Evolutionary conservation across 2,797 vertebrate genomes (phyloP).

Genomic region (Epinephelus malabaricus): DNA sequence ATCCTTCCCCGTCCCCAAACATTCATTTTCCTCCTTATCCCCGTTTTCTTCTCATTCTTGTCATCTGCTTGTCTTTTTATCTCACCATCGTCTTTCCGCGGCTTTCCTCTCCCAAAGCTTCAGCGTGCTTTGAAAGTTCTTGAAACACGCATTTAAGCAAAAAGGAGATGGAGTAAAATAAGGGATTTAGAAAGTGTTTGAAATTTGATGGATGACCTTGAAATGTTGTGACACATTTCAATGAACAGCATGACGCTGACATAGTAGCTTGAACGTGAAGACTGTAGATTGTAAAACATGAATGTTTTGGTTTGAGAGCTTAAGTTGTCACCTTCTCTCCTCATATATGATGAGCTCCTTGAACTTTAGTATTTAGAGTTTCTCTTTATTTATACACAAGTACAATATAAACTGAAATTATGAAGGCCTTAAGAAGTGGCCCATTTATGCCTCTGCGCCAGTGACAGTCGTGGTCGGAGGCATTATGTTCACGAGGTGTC

Average conservation of each 20-base stretch:
- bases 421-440: neutral
- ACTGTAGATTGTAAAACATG: slow-evolving; percentile 12
- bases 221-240: slow-evolving; percentile 35
- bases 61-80: slow-evolving; percentile 51
- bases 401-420: neutral
- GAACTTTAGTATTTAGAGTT: slow-evolving; percentile 1
- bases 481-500: too few relatives aligned
- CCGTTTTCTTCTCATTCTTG: slow-evolving; percentile 30
- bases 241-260: slow-evolving; percentile 12
- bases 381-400: neutral
- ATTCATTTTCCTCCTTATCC: slow-evolving; percentile 10
- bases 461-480: too few relatives aligned
- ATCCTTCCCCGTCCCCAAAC: neutral
- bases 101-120: slow-evolving; percentile 26
- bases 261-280: slow-evolving; percentile 16
- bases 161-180: slow-evolving; percentile 14
- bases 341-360: slow-evolving; percentile 2
- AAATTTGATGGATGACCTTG: slow-evolving; percentile 43
- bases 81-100: slow-evolving; percentile 3
- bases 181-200: slow-evolving; percentile 24
- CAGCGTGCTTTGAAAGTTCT: slow-evolving; percentile 30
- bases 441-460: too few relatives aligned
- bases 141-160: slow-evolving; percentile 30
- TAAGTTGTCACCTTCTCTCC: slow-evolving; percentile 10
- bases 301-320: slow-evolving; percentile 25